Base-by-base conservation (phyloP, 1,140 invertebrate genomes). In the Brachionus calyciflorus region DNA sequence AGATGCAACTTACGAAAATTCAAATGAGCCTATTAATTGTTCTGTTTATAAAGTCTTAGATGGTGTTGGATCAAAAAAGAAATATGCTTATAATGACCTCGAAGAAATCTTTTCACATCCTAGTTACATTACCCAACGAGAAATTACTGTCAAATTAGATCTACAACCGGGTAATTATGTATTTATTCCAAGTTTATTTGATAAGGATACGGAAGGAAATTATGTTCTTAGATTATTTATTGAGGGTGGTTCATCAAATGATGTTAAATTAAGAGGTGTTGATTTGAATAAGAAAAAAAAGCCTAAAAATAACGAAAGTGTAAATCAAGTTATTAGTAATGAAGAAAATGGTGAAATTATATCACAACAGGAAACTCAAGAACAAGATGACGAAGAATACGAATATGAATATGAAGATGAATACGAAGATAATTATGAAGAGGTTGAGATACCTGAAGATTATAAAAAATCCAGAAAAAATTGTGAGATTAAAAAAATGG, bases 161-260 rank as follows among this genome's bases (percentile, higher is more conserved):
- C 76, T 85, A 21, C 21, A 82, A 2, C 83, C 84, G 40, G 90
- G 90, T 21, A 81, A 85, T n/a, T 90, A 90, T 82, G 83, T 89
- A 21, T 81, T 91, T 40, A 84, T 90, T 24, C 90, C 90, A 17
- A 88, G 87, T 21, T 89, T 89, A 9, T 89, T 88, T 81, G 82
- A 88, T n/a, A 86, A 88, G 10, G 84, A 88, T 37, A 82, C 88
- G 73, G 86, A 87, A 53, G 86, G 85, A 6, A 83, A 87, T 57
- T 90, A 88, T 81, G 79, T 89, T 69, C 78, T 90, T 14, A 81
- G 89, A 79, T 79, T 90, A 6, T 89, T 87, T 79, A 51, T 73
- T 24, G 69, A 73, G 24, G 69, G 69, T 1, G 10, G n/a, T 3
- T 10, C 33, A 7, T 33, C 44, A 10, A 73, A 51, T 19, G 46